Conservation (phyloP, 2,888 invertebrate genomes). For the Autographa pulchrina region DNA sequence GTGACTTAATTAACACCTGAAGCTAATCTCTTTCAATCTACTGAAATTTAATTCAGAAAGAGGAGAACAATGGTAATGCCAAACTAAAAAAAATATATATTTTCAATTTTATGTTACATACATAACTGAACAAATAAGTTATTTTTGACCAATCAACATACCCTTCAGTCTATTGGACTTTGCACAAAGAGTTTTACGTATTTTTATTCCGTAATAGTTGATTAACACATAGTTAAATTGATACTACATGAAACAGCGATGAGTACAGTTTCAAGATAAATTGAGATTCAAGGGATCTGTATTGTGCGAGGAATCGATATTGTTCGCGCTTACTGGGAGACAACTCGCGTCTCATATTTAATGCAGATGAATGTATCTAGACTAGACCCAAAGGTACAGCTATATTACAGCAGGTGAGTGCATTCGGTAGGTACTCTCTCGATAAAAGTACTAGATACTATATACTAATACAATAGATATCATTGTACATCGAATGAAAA, state of each 20-base stretch:
- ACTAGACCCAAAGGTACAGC: not conserved
- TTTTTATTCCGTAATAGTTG: not conserved
- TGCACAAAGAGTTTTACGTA: too few species aligned
- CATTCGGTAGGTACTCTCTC: not conserved
- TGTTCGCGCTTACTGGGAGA: slow-evolving; percentile 43
- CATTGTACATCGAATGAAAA: too few species aligned
- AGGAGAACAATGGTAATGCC: too few species aligned
- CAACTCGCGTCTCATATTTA: slow-evolving; percentile 28
- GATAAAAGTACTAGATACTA: not conserved
- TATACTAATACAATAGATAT: too few species aligned
- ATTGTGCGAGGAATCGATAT: slow-evolving; percentile 52
- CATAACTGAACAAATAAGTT: too few species aligned
- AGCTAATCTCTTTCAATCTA: too few species aligned
- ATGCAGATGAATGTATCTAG: slow-evolving; percentile 6
- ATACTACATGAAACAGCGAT: slow-evolving; percentile 23
- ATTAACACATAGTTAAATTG: slow-evolving; percentile 8
- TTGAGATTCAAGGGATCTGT: slow-evolving; percentile 46
- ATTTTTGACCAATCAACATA: too few species aligned
- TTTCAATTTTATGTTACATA: too few species aligned
- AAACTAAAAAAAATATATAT: too few species aligned
- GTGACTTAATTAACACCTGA: too few species aligned
- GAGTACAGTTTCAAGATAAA: slow-evolving; percentile 36
- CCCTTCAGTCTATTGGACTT: too few species aligned
- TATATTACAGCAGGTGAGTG: not conserved
- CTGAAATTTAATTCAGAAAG: too few species aligned